Percentiles rank a stretch among this genome's conserved stretches.
These are phyloP conservation scores for Tapera naevia DNA, from an alignment of 2,797 vertebrate species.

Conservation along the genomic window DNA sequence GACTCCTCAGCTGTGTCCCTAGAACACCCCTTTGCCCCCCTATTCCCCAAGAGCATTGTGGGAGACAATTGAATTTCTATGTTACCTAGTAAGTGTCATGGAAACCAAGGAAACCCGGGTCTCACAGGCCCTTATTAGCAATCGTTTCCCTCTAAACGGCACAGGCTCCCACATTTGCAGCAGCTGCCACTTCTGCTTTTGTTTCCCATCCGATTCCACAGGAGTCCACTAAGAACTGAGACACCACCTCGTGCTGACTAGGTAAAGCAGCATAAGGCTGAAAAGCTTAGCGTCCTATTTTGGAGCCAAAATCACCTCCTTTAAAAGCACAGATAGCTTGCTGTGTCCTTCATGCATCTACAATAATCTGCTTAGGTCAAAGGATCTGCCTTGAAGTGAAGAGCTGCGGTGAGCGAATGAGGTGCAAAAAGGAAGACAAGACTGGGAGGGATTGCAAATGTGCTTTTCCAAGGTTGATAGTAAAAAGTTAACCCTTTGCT, in stretches of 20 bases:
- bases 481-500: conserved; percentile 36
- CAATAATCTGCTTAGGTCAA: conserved; percentile 89
- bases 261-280: conserved; percentile 82
- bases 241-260: conserved; percentile 68
- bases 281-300: conserved; percentile 89
- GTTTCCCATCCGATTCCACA: conserved; percentile 51
- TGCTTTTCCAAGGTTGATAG: conserved; percentile 28
- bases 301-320: conserved; percentile 88
- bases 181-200: conserved; percentile 59
- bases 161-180: conserved; percentile 69
- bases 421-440: conserved; percentile 25
- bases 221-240: conserved; percentile 64
- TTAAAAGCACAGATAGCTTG: conserved; percentile 67
- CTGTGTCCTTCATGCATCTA: conserved; percentile 72
- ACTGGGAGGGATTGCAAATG: not conserved
- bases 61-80: conserved; percentile 76
- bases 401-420: conserved; percentile 25
- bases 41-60: conserved; percentile 61
- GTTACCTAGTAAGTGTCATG: conserved; percentile 82
- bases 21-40: conserved; percentile 43
- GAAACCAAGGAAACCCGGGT: conserved; percentile 79
- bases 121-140: conserved; percentile 75
- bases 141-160: conserved; percentile 58
- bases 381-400: conserved; percentile 68
- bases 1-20: conserved; percentile 59